Evolutionary conservation across 2,888 invertebrate species (phyloP).

Genomic region (Caenorhabditis sp.): DNA sequence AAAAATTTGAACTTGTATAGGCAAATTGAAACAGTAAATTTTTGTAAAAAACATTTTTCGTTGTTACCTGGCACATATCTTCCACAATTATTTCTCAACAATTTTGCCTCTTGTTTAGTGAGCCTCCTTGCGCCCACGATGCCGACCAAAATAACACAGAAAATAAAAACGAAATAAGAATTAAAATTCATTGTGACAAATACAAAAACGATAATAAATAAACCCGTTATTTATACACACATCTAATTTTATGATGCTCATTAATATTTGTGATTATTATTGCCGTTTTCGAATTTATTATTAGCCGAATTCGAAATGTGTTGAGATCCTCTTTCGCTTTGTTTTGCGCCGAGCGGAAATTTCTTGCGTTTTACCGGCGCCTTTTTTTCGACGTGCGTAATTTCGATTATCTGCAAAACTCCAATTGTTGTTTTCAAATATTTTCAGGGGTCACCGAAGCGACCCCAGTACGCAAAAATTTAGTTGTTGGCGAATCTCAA

Average conservation of each 20-base stretch:
- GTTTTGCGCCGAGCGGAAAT: conserved; percentile 48
- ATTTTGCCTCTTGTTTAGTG: conserved; percentile 9
- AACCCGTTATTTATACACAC: conserved; percentile 1
- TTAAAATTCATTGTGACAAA: not conserved
- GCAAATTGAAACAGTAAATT: too few species aligned
- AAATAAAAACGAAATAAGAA: not conserved
- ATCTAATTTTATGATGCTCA: not conserved
- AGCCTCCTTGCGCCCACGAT: not conserved
- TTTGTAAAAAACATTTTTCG: too few species aligned
- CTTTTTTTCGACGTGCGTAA: conserved; percentile 23
- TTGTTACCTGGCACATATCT: conserved; percentile 21
- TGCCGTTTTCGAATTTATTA: not conserved
- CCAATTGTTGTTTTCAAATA: too few species aligned
- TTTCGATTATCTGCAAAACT: conserved; percentile 22
- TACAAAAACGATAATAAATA: conserved; percentile 1
- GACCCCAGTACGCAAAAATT: not conserved
- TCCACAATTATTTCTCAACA: conserved; percentile 29
- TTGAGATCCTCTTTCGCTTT: conserved; percentile 44
- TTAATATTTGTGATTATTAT: not conserved
- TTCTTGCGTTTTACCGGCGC: conserved; percentile 51
- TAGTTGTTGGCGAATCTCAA: not conserved
- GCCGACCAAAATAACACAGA: not conserved
- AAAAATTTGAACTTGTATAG: too few species aligned
- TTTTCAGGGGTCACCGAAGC: not conserved
- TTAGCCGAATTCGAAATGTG: conserved; percentile 4